Evolutionary conservation across 1,140 invertebrate species (phyloP).

Genomic region (Aleiodes sp.): DNA sequence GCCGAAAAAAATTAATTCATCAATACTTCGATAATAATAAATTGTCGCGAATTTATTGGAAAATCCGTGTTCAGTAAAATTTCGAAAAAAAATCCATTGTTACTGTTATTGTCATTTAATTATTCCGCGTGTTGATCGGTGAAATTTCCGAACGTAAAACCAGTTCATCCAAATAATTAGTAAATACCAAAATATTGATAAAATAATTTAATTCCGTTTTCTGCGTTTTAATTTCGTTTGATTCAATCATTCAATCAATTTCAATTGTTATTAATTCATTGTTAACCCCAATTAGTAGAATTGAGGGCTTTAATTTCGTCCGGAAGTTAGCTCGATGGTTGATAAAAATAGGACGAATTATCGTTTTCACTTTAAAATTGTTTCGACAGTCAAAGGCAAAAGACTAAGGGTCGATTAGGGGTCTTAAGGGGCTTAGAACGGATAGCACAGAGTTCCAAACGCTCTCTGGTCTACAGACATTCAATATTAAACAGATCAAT

Average conservation of each 20-base stretch:
- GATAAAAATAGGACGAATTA: background rate
- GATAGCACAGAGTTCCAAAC: constrained; percentile 67
- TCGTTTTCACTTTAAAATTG: background rate
- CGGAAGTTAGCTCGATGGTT: constrained; percentile 1
- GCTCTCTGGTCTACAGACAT: constrained; percentile 67
- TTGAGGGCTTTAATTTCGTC: background rate
- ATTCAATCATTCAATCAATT: background rate
- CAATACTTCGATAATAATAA: background rate
- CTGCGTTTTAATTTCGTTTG: background rate
- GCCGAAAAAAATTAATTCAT: too few relatives aligned
- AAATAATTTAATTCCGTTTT: background rate
- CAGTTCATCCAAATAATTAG: too few relatives aligned
- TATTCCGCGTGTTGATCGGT: too few relatives aligned
- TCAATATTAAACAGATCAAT: constrained; percentile 68
- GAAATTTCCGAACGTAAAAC: too few relatives aligned
- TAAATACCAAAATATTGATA: too few relatives aligned
- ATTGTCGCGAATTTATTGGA: too few relatives aligned
- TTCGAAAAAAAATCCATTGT: too few relatives aligned
- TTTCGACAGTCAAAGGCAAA: constrained; percentile 32
- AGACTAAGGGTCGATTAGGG: constrained; percentile 36
- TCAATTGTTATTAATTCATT: background rate
- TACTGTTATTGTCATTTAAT: too few relatives aligned
- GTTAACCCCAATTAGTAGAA: constrained; percentile 10
- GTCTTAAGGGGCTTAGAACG: constrained; percentile 48
- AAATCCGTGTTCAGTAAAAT: too few relatives aligned